Evolutionary conservation across 92 coral and sea anemone species (phyloP), one percentile per base, ranked within the genome.

Genomic region (Porites evermanni): DNA sequence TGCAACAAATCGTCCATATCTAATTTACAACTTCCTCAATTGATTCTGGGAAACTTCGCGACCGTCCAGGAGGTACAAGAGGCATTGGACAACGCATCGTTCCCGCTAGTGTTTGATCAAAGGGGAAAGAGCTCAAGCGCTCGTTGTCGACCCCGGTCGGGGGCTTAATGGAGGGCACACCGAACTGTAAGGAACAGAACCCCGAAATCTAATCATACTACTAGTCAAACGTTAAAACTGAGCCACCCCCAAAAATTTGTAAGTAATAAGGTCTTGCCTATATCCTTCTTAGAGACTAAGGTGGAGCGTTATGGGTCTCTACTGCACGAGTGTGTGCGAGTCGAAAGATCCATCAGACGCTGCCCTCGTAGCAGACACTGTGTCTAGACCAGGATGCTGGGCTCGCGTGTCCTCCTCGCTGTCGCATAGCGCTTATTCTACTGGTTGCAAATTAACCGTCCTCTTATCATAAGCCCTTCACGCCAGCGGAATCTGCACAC

Each of bases 41-140:
- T 80, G 67, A 53, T 83, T 83, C 80, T 83, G 51, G 87, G 87
- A 1, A 83, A 83, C 80, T 83, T 83, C 80, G 50, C 26, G 6
- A 81, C 77, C 7, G 81, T 73, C 53, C 10, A 73, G 18, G 87
- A 83, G 20, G 53, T 83, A 64, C 47, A 38, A 44, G 52, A 72
- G 2, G 53, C 51, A 6, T 6, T 74, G 54, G 5, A 38, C 13
- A 38, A 13, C 10, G 87, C 24, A 4, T 83, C 80, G 1, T 83
- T 83, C 29, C 87, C 87, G 7, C 74, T 83, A 63, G 74, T 83
- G 52, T 83, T 64, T 52, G 65, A 12, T 6, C 18, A n/a, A 32
- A 38, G 63, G 88, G 74, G 50, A 52, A 75, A 76, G 66, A 3
- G 88, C 64, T 84, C 18, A 53, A 52, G 16, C 18, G 76, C 61